phyloP scores from a whole-genome alignment of 2,113 vertebrate genomes.

The Sigmodon hispidus region DNA sequence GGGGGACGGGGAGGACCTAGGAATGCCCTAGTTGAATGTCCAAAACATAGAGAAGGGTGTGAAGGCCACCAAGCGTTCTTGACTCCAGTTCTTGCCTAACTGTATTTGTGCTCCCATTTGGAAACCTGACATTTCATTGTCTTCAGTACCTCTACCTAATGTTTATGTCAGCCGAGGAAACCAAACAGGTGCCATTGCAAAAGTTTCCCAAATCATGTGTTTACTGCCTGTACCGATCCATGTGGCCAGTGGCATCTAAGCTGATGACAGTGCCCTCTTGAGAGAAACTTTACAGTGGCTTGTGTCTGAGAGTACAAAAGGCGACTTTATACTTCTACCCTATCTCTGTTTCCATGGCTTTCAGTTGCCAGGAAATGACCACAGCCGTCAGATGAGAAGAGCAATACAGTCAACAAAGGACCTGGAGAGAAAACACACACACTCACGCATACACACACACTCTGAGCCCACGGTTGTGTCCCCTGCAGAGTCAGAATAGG shows the following conservation, averaged over 20 bases:
- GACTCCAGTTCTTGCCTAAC: neutral
- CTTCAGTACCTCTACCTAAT: neutral
- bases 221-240: neutral
- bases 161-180: neutral
- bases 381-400: neutral
- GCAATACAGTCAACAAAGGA: neutral
- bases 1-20: neutral
- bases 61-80: neutral
- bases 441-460: no score
- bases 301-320: neutral
- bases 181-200: neutral
- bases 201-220: neutral
- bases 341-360: neutral
- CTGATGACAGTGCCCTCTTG: neutral
- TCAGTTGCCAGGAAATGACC: neutral
- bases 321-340: neutral
- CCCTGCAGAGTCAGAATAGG: neutral
- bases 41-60: neutral
- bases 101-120: neutral
- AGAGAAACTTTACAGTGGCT: neutral
- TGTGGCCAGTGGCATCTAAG: neutral
- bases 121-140: neutral
- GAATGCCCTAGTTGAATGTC: neutral
- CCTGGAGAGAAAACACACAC: no score
- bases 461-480: accelerated